These are phyloP conservation scores for Virgularia gustaviana DNA, from an alignment of 92 coral and sea anemone species.

Conservation along the genomic window DNA sequence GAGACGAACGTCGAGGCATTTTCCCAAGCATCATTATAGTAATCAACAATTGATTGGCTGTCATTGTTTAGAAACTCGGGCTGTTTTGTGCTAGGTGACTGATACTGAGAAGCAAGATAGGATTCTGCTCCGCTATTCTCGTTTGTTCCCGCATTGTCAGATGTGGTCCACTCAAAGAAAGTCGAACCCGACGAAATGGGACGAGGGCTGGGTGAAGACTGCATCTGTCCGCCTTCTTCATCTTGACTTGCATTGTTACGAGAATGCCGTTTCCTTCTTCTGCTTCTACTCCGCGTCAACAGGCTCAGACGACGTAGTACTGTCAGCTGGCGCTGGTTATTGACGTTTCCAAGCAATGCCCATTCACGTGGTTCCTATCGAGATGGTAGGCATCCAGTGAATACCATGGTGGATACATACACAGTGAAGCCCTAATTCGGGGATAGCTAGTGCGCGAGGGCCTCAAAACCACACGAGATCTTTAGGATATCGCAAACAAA, in stretches of 20 bases:
- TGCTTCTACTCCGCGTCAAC: constrained; percentile 4
- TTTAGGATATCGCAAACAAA: too few species aligned
- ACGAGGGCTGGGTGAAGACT: too few species aligned
- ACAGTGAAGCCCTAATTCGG: too few species aligned
- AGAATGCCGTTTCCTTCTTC: neutral
- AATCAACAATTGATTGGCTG: constrained; percentile 6
- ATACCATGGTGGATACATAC: neutral
- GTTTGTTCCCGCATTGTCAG: constrained; percentile 10
- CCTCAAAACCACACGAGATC: too few species aligned
- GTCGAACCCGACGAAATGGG: too few species aligned
- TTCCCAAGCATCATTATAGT: constrained; percentile 20
- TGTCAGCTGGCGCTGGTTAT: neutral
- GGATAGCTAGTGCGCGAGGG: too few species aligned
- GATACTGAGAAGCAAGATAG: constrained; percentile 11
- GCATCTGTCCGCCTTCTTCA: neutral
- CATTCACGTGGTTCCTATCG: constrained; percentile 37
- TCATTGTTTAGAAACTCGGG: neutral
- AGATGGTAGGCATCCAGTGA: constrained; percentile 18
- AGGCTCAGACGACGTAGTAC: constrained; percentile 16
- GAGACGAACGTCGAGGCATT: constrained; percentile 4
- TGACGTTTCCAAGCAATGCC: constrained; percentile 3
- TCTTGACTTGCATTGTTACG: neutral
- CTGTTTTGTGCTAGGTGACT: neutral
- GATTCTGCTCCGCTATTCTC: neutral
- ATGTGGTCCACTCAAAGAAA: neutral